Conservation (phyloP, 2,888 invertebrate genomes). For the Thereva nobilitata region DNA sequence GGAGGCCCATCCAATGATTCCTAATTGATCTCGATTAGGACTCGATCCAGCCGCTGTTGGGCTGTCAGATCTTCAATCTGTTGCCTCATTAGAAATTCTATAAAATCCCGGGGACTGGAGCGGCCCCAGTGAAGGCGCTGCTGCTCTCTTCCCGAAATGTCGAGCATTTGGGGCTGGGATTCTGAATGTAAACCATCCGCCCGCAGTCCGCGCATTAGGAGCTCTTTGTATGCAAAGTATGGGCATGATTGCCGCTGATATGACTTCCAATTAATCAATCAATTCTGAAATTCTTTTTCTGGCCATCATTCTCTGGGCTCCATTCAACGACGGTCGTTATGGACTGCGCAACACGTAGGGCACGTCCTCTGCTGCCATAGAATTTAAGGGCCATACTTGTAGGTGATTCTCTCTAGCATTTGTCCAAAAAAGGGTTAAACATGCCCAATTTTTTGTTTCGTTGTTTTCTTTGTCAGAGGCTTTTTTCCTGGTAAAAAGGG, state of each 20-base stretch:
- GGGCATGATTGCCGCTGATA: constrained; percentile 18
- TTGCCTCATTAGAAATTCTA: constrained; percentile 28
- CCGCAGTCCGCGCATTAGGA: constrained; percentile 5
- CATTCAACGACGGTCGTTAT: neutral
- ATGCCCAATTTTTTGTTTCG: too few species aligned
- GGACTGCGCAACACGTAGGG: constrained; percentile 9
- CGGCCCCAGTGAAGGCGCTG: neutral
- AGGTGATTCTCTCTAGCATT: too few species aligned
- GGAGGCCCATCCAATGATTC: neutral
- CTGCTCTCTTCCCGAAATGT: neutral
- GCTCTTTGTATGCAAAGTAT: constrained; percentile 23
- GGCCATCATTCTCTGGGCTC: neutral
- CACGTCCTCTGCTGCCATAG: neutral
- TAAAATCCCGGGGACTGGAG: constrained; percentile 7
- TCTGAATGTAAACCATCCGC: constrained; percentile 2
- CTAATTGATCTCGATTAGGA: constrained; percentile 33
- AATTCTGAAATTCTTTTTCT: constrained; percentile 16
- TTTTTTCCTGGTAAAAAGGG: too few species aligned
- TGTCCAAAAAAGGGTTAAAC: too few species aligned
- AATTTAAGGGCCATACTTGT: too few species aligned
- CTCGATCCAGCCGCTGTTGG: constrained; percentile 11
- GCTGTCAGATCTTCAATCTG: constrained; percentile 27
- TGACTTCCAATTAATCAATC: constrained; percentile 30
- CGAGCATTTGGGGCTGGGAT: neutral
- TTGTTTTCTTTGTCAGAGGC: too few species aligned